These are phyloP conservation scores for Callaeas wilsoni DNA, from an alignment of 2,113 vertebrate genomes.

Conservation along the genomic window DNA sequence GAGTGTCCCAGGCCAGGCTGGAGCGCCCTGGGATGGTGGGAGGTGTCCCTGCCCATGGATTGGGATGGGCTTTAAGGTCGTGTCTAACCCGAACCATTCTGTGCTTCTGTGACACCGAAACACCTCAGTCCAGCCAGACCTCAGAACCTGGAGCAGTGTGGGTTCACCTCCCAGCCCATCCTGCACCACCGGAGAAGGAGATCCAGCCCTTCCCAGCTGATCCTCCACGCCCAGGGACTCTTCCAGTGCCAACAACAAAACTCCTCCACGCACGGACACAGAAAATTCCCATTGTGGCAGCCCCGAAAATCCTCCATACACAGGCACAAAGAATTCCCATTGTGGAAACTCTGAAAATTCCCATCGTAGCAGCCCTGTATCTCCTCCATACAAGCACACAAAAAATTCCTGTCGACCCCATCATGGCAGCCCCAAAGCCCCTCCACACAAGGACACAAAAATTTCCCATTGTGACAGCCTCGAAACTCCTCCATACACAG, in stretches of 20 bases:
- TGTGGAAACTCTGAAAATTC: fast-evolving
- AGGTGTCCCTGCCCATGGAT: neutral
- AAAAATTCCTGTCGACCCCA: neutral
- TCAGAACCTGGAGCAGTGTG: fast-evolving
- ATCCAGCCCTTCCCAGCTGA: too few species aligned
- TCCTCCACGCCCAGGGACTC: too few species aligned
- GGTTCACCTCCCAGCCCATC: neutral
- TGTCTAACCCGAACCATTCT: neutral
- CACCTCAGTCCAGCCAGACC: fast-evolving
- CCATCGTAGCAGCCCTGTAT: fast-evolving
- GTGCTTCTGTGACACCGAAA: neutral
- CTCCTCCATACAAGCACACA: fast-evolving
- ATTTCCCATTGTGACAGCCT: neutral
- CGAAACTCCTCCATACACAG: neutral
- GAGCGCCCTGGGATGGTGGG: neutral
- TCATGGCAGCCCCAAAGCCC: fast-evolving
- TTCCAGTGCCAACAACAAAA: neutral
- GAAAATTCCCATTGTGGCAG: fast-evolving
- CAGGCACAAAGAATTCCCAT: neutral
- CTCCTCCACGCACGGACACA: fast-evolving
- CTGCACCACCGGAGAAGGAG: too few species aligned
- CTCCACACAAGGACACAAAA: neutral
- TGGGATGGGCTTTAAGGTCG: neutral
- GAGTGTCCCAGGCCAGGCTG: neutral
- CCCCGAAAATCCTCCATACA: neutral